Percentiles rank a stretch among this genome's conserved stretches.
phyloP scores from a whole-genome alignment of 2,888 invertebrate species.

The Entomobrya multifasciata region DNA sequence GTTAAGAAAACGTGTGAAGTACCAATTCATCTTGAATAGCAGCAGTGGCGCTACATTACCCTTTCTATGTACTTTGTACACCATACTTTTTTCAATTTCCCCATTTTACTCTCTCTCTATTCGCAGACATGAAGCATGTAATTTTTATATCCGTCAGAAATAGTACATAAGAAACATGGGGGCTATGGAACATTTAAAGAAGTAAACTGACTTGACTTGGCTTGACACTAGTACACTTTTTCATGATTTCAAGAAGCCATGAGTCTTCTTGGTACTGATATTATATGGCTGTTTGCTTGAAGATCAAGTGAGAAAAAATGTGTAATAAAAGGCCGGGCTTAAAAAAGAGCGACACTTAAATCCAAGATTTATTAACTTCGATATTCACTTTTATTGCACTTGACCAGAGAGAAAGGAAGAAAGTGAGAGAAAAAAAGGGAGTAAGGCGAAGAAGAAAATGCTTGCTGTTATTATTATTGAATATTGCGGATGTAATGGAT shows the following conservation, averaged over 20 bases:
- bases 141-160: too few species aligned
- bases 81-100: not conserved
- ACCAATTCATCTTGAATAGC: conserved; percentile 68
- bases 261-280: conserved; percentile 23
- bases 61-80: not conserved
- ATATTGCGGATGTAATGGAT: conserved; percentile 52
- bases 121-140: not conserved
- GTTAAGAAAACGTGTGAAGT: conserved; percentile 54
- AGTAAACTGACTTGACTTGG: conserved; percentile 41
- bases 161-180: too few species aligned
- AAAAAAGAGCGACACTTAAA: conserved; percentile 62
- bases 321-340: conserved; percentile 57
- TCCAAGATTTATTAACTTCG: conserved; percentile 75
- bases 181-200: conserved; percentile 31
- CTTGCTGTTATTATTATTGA: conserved; percentile 39
- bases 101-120: not conserved
- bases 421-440: not conserved
- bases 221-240: conserved; percentile 37
- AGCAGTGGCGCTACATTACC: conserved; percentile 1
- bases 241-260: not conserved
- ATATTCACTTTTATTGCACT: conserved; percentile 70
- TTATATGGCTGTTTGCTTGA: conserved; percentile 15
- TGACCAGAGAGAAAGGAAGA: conserved; percentile 52
- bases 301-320: conserved; percentile 51
- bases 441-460: conserved; percentile 18